phyloP scores from a whole-genome alignment of 2,888 invertebrate genomes.

The Andrena bicolor region DNA sequence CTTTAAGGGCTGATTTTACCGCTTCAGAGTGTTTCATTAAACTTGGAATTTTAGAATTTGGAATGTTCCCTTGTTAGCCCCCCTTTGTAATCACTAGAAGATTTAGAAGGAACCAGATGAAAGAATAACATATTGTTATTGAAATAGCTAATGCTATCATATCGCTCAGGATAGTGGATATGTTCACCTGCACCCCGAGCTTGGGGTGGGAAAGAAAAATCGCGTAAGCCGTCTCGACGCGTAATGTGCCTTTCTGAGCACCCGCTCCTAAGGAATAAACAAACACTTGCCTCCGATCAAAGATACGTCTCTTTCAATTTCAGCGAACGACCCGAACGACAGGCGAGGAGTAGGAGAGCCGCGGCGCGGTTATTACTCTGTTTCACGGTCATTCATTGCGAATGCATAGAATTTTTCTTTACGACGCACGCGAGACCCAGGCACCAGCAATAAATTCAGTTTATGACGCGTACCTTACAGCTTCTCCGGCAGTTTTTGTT shows the following conservation, averaged over 20 bases:
- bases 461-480: conserved; percentile 23
- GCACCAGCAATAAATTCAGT: conserved; percentile 44
- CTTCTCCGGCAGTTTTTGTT: conserved; percentile 34
- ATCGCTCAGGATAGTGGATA: too few relatives aligned
- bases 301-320: conserved; percentile 42
- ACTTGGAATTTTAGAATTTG: too few relatives aligned
- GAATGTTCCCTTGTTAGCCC: too few relatives aligned
- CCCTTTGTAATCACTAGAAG: too few relatives aligned
- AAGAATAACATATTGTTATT: too few relatives aligned
- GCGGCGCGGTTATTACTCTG: conserved; percentile 38
- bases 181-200: too few relatives aligned
- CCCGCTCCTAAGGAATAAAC: neutral
- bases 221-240: neutral
- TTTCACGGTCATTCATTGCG: conserved; percentile 55
- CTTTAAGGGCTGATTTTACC: too few relatives aligned
- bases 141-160: too few relatives aligned
- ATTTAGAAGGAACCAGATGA: too few relatives aligned
- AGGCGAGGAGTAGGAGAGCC: neutral
- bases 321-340: conserved; percentile 9
- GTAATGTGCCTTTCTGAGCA: neutral
- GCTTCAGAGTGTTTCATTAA: too few relatives aligned
- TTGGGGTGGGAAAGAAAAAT: neutral
- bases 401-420: conserved; percentile 64
- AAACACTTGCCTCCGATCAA: conserved; percentile 1
- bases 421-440: conserved; percentile 43